Conservation (phyloP, 2,113 vertebrate species). For the Gasterosteus nipponicus region DNA sequence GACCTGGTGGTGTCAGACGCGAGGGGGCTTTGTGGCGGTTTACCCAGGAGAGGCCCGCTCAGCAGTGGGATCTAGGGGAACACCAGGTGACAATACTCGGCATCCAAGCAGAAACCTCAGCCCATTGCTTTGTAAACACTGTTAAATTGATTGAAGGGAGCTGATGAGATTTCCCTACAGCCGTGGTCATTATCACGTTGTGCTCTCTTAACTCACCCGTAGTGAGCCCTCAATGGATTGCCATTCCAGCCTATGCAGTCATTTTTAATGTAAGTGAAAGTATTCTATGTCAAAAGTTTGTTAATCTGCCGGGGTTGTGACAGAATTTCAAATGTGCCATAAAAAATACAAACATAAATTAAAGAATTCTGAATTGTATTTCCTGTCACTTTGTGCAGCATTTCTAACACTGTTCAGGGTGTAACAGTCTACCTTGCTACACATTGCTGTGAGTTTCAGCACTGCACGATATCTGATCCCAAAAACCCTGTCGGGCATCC, state of each 20-base stretch:
- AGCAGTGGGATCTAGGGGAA: conserved; percentile 67
- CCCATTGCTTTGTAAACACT: conserved; percentile 74
- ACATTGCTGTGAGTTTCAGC: conserved; percentile 60
- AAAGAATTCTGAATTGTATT: conserved; percentile 16
- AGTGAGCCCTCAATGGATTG: conserved; percentile 29
- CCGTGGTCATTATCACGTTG: conserved; percentile 68
- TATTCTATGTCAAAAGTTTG: conserved; percentile 41
- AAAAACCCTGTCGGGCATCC: conserved; percentile 73
- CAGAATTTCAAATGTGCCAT: conserved; percentile 22
- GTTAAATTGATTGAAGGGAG: conserved; percentile 73
- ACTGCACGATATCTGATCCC: conserved; percentile 77
- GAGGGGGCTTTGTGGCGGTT: conserved; percentile 74
- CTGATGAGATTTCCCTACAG: conserved; percentile 72
- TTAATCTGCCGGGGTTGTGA: conserved; percentile 20
- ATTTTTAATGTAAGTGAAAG: conserved; percentile 44
- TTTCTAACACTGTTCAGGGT: conserved; percentile 43
- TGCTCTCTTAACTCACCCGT: conserved; percentile 44
- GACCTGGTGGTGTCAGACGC: conserved; percentile 73
- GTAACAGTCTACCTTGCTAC: conserved; percentile 42
- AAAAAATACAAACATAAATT: neutral
- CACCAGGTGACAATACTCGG: conserved; percentile 62
- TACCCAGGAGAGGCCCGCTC: conserved; percentile 73
- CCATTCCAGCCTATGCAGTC: conserved; percentile 38
- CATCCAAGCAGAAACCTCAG: conserved; percentile 62
- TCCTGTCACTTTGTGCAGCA: conserved; percentile 15